Percentiles rank a stretch among this genome's conserved stretches.
phyloP scores from a whole-genome alignment of 2,113 vertebrate genomes.

The Saguinus imperator region DNA sequence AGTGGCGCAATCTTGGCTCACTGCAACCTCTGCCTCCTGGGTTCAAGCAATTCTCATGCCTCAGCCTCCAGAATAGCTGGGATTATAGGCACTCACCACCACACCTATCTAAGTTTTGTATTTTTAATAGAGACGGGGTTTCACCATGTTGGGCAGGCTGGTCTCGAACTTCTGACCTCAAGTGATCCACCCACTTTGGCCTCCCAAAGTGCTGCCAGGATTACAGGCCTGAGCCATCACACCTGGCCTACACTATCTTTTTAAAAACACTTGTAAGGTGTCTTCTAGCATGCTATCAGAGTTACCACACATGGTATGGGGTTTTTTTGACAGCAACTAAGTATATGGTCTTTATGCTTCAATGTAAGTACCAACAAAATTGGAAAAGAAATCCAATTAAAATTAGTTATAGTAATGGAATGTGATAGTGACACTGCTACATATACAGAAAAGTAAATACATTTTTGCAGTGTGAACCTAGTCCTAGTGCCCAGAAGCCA shows the following conservation, averaged over 20 bases:
- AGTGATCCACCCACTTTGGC: no score
- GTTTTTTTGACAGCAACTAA: background rate
- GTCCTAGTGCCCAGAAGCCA: background rate
- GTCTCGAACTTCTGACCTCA: no score
- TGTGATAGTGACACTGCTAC: background rate
- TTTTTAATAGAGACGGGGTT: no score
- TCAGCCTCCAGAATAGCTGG: no score
- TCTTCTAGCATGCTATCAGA: background rate
- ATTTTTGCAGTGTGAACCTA: background rate
- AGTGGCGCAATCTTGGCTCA: no score
- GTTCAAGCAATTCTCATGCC: no score
- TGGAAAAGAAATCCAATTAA: background rate
- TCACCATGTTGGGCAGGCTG: no score
- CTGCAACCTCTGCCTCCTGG: no score
- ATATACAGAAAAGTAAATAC: background rate
- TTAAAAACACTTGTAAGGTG: background rate
- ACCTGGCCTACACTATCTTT: background rate
- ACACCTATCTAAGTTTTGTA: no score
- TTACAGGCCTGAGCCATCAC: no score
- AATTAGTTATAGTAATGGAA: background rate
- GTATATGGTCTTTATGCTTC: background rate
- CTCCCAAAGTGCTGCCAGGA: no score
- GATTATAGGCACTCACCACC: no score
- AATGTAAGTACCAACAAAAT: background rate
- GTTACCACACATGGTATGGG: background rate